Evolutionary conservation across 1,140 invertebrate genomes (phyloP).

Genomic region (Penaeus vannamei): DNA sequence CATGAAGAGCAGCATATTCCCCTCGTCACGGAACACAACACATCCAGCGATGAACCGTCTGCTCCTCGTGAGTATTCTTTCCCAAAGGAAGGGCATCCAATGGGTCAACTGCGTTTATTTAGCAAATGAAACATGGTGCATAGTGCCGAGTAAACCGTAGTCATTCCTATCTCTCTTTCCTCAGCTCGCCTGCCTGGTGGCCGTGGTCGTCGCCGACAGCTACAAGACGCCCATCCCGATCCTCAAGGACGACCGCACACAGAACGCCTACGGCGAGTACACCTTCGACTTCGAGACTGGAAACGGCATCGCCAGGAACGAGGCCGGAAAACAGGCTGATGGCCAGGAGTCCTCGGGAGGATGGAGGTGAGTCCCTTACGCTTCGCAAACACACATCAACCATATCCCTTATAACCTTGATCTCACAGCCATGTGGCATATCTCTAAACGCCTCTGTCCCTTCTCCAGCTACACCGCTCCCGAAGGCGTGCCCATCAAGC

Average conservation of each 20-base stretch:
- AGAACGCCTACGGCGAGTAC: slow-evolving; percentile 30
- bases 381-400: not conserved
- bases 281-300: slow-evolving; percentile 21
- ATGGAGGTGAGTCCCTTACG: not conserved
- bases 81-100: too few species aligned
- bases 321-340: slow-evolving; percentile 4
- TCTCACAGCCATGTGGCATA: not conserved
- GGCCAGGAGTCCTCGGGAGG: not conserved
- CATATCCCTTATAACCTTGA: not conserved
- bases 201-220: not conserved
- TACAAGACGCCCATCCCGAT: slow-evolving; percentile 23
- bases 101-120: too few species aligned
- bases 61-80: too few species aligned
- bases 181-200: slow-evolving; percentile 20
- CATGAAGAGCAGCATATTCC: too few species aligned
- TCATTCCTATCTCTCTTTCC: too few species aligned
- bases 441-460: not conserved
- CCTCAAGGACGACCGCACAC: slow-evolving; percentile 14
- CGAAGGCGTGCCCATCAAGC: not conserved
- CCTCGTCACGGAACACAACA: too few species aligned
- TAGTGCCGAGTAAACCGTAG: too few species aligned
- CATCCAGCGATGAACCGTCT: too few species aligned
- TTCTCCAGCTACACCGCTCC: slow-evolving; percentile 20
- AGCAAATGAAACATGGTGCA: too few species aligned
- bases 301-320: slow-evolving; percentile 1